Conservation (phyloP, 2,797 vertebrate species). For the Phaenicophaeus curvirostris region DNA sequence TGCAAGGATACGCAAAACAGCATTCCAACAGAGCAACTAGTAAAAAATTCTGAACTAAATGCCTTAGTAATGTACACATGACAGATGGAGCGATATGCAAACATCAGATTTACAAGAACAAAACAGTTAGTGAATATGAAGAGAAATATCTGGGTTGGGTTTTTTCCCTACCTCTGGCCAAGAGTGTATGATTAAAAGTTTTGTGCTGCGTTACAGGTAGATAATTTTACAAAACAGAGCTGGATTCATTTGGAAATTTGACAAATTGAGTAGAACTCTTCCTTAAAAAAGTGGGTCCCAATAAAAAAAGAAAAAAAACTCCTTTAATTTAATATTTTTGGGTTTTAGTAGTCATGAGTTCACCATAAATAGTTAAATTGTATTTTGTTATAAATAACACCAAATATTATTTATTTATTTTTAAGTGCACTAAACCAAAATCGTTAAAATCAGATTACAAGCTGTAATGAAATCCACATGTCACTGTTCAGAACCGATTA, state of each 20-base stretch:
- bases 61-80: not conserved
- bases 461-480: conserved; percentile 27
- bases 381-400: not conserved
- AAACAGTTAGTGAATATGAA: not conserved
- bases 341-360: not conserved
- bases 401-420: conserved; percentile 5
- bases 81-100: not conserved
- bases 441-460: conserved; percentile 13
- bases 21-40: not conserved
- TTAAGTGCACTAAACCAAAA: conserved; percentile 1
- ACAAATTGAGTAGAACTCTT: not conserved
- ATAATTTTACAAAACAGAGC: not conserved
- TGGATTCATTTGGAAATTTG: not conserved
- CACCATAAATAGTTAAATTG: conserved; percentile 7
- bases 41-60: not conserved
- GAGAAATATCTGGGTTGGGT: not conserved
- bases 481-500: conserved; percentile 30
- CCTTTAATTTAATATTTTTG: not conserved
- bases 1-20: not conserved
- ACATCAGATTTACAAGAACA: not conserved
- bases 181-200: not conserved
- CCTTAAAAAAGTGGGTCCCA: not conserved
- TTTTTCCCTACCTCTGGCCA: not conserved
- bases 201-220: not conserved
- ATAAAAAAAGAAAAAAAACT: not conserved